Percentiles rank a stretch among this genome's conserved stretches.
These are phyloP conservation scores for Melopsittacus undulatus DNA, from an alignment of 2,797 vertebrate species.

Conservation along the genomic window DNA sequence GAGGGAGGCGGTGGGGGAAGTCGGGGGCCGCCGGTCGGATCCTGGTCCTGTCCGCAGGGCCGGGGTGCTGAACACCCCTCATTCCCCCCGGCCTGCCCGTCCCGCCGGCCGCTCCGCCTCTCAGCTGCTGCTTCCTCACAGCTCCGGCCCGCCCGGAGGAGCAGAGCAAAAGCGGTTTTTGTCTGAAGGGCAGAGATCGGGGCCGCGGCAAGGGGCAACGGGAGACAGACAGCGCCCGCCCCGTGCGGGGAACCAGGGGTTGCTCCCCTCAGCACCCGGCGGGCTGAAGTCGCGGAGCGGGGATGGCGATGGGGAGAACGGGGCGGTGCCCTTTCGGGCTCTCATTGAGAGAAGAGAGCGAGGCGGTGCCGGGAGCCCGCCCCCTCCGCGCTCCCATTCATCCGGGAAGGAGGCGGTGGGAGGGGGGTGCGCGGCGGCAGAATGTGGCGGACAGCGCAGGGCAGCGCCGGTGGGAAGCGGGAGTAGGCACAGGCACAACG, in stretches of 20 bases:
- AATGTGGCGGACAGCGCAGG: neutral
- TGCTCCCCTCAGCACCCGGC: neutral
- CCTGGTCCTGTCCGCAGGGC: neutral
- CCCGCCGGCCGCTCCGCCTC: neutral
- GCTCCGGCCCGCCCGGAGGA: neutral
- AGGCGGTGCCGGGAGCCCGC: neutral
- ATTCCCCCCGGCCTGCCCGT: neutral
- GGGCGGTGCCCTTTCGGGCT: neutral
- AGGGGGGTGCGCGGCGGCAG: neutral
- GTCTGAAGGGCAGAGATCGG: neutral
- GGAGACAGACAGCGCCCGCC: too few relatives aligned
- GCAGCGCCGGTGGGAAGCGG: neutral
- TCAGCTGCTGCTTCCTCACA: neutral
- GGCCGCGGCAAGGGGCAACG: neutral
- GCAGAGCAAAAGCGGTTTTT: neutral
- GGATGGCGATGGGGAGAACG: neutral
- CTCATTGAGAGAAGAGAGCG: neutral
- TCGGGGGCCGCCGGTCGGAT: neutral
- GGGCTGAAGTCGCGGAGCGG: neutral
- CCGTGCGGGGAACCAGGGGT: neutral
- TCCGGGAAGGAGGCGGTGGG: neutral
- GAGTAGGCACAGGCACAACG: neutral
- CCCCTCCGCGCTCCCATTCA: slow-evolving; percentile 9
- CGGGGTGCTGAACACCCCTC: slow-evolving; percentile 51
- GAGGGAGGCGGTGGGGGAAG: neutral